phyloP scores from a whole-genome alignment of 1,140 invertebrate genomes.

The Eufriesea mexicana region DNA sequence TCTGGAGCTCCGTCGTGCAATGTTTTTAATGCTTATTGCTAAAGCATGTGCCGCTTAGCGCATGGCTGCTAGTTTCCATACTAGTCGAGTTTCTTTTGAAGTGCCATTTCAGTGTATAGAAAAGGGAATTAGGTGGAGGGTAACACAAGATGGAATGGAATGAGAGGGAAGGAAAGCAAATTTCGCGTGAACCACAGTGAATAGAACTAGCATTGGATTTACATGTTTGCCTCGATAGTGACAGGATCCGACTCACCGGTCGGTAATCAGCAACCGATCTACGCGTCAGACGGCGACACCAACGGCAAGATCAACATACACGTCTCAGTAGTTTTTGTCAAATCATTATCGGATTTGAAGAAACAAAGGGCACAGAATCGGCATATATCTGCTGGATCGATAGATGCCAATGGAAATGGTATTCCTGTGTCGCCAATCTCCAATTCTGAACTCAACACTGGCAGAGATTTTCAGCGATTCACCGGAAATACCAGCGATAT shows the following conservation, averaged over 20 bases:
- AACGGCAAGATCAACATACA: constrained; percentile 95
- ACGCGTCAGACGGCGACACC: constrained; percentile 86
- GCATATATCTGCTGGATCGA: constrained; percentile 83
- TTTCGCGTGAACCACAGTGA: not conserved
- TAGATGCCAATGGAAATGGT: constrained; percentile 81
- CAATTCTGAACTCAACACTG: constrained; percentile 76
- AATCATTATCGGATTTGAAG: constrained; percentile 93
- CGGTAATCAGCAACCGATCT: constrained; percentile 78
- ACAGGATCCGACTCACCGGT: constrained; percentile 76
- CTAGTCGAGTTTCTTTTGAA: constrained; percentile 43
- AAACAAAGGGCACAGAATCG: constrained; percentile 93
- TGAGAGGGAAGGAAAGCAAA: constrained; percentile 23
- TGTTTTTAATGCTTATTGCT: constrained; percentile 59
- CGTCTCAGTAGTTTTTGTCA: constrained; percentile 88
- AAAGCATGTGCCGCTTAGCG: constrained; percentile 65
- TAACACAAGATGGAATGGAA: constrained; percentile 27
- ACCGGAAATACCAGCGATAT: constrained; percentile 87
- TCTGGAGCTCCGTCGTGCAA: constrained; percentile 50
- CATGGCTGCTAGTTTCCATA: constrained; percentile 57
- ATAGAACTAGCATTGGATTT: constrained; percentile 72
- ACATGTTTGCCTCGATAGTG: constrained; percentile 80
- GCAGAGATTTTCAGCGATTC: constrained; percentile 84
- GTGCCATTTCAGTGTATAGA: constrained; percentile 46
- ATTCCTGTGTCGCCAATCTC: constrained; percentile 79
- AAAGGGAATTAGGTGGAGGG: constrained; percentile 60